Percentiles rank a stretch among this genome's conserved stretches.
phyloP scores from a whole-genome alignment of 2,113 vertebrate species.

The Dasyurus viverrinus region DNA sequence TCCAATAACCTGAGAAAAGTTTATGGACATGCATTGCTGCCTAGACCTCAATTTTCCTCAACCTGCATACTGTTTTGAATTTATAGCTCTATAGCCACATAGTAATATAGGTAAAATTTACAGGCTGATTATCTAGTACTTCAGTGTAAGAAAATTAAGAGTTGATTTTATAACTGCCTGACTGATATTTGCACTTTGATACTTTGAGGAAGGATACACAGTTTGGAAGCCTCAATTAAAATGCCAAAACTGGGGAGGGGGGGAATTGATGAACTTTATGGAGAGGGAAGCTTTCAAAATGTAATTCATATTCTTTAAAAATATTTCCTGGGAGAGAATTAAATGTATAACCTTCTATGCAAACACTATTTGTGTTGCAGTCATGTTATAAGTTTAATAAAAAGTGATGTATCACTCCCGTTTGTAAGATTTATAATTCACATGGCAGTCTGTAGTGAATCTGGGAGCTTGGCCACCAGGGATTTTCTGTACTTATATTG shows the following conservation, averaged over 20 bases:
- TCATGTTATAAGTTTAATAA: slow-evolving; percentile 88
- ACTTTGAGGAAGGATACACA: slow-evolving; percentile 65
- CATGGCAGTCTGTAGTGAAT: slow-evolving; percentile 83
- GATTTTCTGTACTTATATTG: background rate
- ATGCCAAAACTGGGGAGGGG: slow-evolving; percentile 63
- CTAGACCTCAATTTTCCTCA: slow-evolving; percentile 88
- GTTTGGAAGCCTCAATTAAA: slow-evolving; percentile 85
- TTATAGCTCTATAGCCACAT: slow-evolving; percentile 79
- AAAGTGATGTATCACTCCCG: slow-evolving; percentile 84
- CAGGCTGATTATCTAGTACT: slow-evolving; percentile 84
- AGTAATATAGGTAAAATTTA: slow-evolving; percentile 87
- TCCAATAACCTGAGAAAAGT: slow-evolving; percentile 90
- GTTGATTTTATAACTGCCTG: slow-evolving; percentile 81
- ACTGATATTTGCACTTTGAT: slow-evolving; percentile 83
- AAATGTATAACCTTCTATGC: slow-evolving; percentile 85
- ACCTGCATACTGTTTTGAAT: slow-evolving; percentile 85
- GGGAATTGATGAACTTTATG: slow-evolving; percentile 82
- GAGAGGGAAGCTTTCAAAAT: slow-evolving; percentile 81
- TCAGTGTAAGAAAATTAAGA: slow-evolving; percentile 86
- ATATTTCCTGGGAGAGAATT: slow-evolving; percentile 84
- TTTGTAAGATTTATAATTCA: slow-evolving; percentile 88
- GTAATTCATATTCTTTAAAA: slow-evolving; percentile 86
- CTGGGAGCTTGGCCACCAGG: slow-evolving; percentile 81
- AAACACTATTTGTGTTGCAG: slow-evolving; percentile 86
- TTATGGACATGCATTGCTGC: slow-evolving; percentile 87